Conservation (phyloP, 2,113 vertebrate genomes). For the Calypte anna region DNA sequence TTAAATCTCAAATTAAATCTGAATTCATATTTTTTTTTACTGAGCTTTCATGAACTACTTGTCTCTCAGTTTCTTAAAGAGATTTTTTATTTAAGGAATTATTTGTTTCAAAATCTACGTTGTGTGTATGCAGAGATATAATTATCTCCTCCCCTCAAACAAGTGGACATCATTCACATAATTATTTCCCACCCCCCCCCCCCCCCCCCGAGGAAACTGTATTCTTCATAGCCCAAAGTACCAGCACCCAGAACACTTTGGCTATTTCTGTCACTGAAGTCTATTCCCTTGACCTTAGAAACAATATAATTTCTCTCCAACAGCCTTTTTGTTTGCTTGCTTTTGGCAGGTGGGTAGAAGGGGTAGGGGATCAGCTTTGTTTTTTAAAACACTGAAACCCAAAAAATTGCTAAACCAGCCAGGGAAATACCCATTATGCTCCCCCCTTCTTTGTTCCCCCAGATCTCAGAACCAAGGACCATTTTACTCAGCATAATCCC, state of each 20-base stretch:
- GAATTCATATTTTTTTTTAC: neutral
- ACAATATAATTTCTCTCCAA: neutral
- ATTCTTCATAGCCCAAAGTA: neutral
- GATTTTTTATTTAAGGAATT: neutral
- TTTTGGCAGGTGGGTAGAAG: neutral
- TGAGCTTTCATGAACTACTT: neutral
- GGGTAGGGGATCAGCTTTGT: rapidly evolving
- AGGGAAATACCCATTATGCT: neutral
- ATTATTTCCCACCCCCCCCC: too few relatives aligned
- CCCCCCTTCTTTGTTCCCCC: too few relatives aligned
- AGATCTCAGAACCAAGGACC: neutral
- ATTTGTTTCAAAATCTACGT: neutral
- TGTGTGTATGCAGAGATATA: neutral
- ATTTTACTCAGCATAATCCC: neutral
- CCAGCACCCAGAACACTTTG: neutral
- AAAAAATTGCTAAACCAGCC: neutral
- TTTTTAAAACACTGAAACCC: rapidly evolving
- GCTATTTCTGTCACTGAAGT: neutral
- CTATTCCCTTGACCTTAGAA: neutral
- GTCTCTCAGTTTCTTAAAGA: neutral
- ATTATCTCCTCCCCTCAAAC: neutral
- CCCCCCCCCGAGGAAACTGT: neutral
- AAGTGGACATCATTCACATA: neutral
- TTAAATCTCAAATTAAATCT: neutral
- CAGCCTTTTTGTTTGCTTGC: neutral